phyloP scores from a whole-genome alignment of 2,113 vertebrate genomes.

The Caracal caracal region DNA sequence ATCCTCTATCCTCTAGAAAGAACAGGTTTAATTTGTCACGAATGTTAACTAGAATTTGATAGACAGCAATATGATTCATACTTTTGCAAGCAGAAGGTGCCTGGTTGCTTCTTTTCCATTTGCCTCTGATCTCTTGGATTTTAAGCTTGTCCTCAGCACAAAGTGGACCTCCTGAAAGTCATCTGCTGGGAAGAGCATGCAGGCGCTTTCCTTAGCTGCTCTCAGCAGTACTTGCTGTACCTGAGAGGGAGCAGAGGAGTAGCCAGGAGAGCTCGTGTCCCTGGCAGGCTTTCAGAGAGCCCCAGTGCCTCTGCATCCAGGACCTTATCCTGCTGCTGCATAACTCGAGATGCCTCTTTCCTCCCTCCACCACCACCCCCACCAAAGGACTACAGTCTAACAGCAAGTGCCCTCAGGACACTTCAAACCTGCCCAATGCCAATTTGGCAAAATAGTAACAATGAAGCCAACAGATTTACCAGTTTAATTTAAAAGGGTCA shows the following conservation, averaged over 20 bases:
- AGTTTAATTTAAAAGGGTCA: not conserved
- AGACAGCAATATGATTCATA: not conserved
- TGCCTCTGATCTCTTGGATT: not conserved
- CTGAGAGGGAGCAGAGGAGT: not conserved
- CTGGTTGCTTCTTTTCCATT: not conserved
- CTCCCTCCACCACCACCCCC: not conserved
- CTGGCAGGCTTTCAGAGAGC: conserved; percentile 6
- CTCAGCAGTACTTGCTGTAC: not conserved
- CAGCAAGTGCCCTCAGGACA: not conserved
- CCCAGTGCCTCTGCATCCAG: not conserved
- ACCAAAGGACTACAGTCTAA: not conserved
- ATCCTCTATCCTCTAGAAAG: not conserved
- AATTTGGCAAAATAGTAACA: not conserved
- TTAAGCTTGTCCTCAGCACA: not conserved
- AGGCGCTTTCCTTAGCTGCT: not conserved
- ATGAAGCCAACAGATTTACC: not conserved
- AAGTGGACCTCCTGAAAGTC: not conserved
- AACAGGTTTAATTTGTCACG: not conserved
- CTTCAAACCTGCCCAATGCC: not conserved
- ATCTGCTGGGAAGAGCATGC: not conserved
- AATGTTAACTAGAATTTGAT: not conserved
- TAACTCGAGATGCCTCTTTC: not conserved
- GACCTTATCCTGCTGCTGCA: not conserved
- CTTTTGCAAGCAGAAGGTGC: not conserved
- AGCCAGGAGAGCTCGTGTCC: not conserved